Base-by-base conservation (phyloP, 23 tunicate genomes). In the Styela clava region DNA sequence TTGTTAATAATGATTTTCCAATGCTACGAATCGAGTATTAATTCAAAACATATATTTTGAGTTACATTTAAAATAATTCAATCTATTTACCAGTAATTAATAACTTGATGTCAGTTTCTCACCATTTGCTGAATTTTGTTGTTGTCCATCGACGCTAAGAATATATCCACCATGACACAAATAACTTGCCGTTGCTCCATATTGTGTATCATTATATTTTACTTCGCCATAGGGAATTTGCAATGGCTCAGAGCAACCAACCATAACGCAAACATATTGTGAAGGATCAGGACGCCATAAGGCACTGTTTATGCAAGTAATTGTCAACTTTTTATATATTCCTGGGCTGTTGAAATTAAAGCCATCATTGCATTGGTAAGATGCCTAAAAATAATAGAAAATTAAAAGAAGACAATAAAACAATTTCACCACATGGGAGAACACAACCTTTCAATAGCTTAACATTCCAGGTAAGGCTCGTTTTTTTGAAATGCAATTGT, bases 231-330 rank as follows among this genome's bases (percentile, higher is more conserved):
- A 63, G 20, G 91, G 85, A 20, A 78, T 22, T 25, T 62, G 33
- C 2, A 63, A 18, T 16, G 86, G 84, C 16, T 68, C 27, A 22
- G 67, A 78, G 62, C 92, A 88, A 34, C 62, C 36, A 23, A 83
- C 72, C 35, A 36, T 23, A 16, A 12, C 29, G 74, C 92, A 88
- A 1, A 29, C 2, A 2, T 34, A 22, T n/a, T 22, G 22, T 52
- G 30, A 2, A 33, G 86, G 86, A 69, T 78, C 35, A 0, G 92
- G 92, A 32, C 21, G 2, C 92, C 92, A 88, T 16, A 79, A 68
- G 71, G 56, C 56, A 44, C 56, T 44, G 56, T 73, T 62, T 3
- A 88, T 67, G 44, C 92, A 88, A n/a, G 36, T 64, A 12, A 69
- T 16, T 52, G 61, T 30, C 64, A 88, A 0, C 22, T 32, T 68